Evolutionary conservation across 2,113 vertebrate genomes (phyloP).

Genomic region (Symphodus melops): DNA sequence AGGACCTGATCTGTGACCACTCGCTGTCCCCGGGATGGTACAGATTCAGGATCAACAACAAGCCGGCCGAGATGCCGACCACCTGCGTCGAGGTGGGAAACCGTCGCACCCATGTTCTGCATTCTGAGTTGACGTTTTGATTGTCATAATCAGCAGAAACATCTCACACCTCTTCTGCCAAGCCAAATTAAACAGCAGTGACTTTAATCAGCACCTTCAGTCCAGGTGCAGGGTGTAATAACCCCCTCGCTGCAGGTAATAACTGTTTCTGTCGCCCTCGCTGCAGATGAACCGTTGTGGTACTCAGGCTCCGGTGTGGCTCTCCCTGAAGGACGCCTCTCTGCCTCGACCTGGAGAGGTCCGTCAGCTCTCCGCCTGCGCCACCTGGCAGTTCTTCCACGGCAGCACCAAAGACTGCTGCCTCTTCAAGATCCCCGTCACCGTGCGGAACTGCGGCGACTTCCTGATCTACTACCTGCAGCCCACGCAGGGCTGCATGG

Average conservation of each 20-base stretch:
- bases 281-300: conserved; percentile 89
- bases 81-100: conserved; percentile 80
- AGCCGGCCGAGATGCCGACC: conserved; percentile 83
- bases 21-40: conserved; percentile 80
- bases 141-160: too few species aligned
- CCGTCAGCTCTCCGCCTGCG: conserved; percentile 77
- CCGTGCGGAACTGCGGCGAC: conserved; percentile 78
- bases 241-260: conserved; percentile 38
- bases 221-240: conserved; percentile 36
- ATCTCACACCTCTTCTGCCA: not conserved
- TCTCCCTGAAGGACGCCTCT: conserved; percentile 76
- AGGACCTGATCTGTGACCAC: conserved; percentile 85
- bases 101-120: too few species aligned
- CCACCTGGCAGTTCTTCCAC: conserved; percentile 82
- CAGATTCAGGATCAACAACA: conserved; percentile 80
- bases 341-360: conserved; percentile 71
- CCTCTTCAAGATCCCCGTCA: conserved; percentile 81
- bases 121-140: too few species aligned
- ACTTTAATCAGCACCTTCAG: conserved; percentile 47
- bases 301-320: conserved; percentile 89
- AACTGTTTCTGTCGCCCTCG: conserved; percentile 24
- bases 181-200: not conserved
- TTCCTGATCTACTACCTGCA: conserved; percentile 85
- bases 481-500: conserved; percentile 85
- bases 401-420: conserved; percentile 82